Percentiles rank a stretch among this genome's conserved stretches.
Evolutionary conservation across 2,888 invertebrate genomes (phyloP).

Genomic region (Melinopterus prodromus): DNA sequence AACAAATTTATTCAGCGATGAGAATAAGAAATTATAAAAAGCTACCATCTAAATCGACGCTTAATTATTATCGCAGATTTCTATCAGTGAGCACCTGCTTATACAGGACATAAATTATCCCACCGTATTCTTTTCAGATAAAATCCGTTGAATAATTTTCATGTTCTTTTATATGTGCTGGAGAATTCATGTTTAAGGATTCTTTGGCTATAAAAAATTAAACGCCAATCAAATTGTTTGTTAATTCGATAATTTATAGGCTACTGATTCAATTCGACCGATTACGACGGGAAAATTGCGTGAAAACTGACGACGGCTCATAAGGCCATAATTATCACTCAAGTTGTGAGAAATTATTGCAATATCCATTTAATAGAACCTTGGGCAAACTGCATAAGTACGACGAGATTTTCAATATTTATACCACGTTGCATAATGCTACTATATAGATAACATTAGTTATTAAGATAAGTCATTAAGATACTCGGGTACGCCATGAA

Average conservation of each 20-base stretch:
- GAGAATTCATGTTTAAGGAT: neutral
- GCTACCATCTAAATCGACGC: neutral
- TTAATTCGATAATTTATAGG: neutral
- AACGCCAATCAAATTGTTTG: neutral
- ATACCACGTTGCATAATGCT: neutral
- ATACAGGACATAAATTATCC: neutral
- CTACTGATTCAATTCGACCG: neutral
- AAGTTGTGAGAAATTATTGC: neutral
- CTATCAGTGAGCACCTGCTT: neutral
- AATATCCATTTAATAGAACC: conserved; percentile 4
- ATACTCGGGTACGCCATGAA: neutral
- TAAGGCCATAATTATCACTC: neutral
- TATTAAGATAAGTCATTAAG: neutral
- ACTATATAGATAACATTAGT: neutral
- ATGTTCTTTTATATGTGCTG: neutral
- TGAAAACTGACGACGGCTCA: neutral
- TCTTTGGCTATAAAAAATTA: neutral
- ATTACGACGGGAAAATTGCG: neutral
- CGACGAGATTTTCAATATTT: neutral
- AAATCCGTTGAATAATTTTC: neutral
- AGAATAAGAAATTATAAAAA: neutral
- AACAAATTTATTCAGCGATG: neutral
- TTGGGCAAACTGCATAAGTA: neutral
- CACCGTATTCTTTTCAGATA: neutral
- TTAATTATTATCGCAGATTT: neutral